Evolutionary conservation across 2,888 invertebrate species (phyloP).

Genomic region (Agrilus biguttatus): DNA sequence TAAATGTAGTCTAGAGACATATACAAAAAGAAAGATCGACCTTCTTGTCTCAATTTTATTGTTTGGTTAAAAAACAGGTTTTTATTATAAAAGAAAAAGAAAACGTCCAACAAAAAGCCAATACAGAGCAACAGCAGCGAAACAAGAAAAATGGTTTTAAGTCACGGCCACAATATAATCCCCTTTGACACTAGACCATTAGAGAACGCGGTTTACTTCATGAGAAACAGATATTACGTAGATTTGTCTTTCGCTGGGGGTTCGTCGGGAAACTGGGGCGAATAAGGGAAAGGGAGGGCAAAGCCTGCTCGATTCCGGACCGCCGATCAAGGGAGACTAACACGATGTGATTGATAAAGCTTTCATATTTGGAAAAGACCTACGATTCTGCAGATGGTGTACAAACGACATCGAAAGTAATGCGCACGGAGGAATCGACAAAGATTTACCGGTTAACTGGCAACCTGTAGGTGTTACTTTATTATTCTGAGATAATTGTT

Average conservation of each 20-base stretch:
- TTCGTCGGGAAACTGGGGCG: constrained; percentile 8
- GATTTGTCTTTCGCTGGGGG: constrained; percentile 20
- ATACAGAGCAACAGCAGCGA: constrained; percentile 3
- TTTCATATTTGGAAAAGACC: constrained; percentile 22
- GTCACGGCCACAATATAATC: constrained; percentile 9
- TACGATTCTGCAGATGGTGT: constrained; percentile 10
- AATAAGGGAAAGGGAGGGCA: constrained; percentile 9
- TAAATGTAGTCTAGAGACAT: too few relatives aligned
- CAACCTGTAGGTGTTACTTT: too few relatives aligned
- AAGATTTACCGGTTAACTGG: background rate
- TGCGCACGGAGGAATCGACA: background rate
- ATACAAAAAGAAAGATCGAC: too few relatives aligned
- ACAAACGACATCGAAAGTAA: too few relatives aligned
- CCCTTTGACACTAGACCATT: constrained; percentile 12
- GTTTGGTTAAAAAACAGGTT: too few relatives aligned
- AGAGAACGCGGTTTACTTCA: constrained; percentile 17
- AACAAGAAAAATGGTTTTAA: constrained; percentile 10
- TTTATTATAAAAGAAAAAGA: too few relatives aligned
- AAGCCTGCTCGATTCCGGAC: constrained; percentile 19
- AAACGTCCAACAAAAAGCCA: too few relatives aligned
- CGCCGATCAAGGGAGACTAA: constrained; percentile 19
- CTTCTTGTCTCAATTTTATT: too few relatives aligned
- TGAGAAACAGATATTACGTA: constrained; percentile 23
- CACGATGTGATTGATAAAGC: constrained; percentile 25
- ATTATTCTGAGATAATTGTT: too few relatives aligned